Evolutionary conservation across 2,797 vertebrate species (phyloP).

Genomic region (Kryptolebias ocellatus): DNA sequence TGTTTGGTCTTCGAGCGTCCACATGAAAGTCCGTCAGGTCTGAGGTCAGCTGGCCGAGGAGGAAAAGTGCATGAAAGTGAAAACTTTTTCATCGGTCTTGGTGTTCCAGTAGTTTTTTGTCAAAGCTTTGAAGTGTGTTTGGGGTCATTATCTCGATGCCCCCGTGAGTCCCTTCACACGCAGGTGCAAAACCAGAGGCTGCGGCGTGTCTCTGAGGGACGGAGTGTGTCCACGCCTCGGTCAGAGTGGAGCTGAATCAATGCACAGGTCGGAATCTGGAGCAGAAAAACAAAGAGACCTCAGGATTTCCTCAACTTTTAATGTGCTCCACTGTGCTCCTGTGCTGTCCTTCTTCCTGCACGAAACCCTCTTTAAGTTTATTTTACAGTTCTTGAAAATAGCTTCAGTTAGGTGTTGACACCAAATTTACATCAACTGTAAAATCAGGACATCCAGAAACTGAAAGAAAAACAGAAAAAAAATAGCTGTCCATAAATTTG

Average conservation of each 20-base stretch:
- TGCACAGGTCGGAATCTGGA: not conserved
- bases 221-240: not conserved
- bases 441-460: too few species aligned
- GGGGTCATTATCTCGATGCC: conserved; percentile 8
- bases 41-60: conserved; percentile 1
- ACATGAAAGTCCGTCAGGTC: not conserved
- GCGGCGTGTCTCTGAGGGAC: conserved; percentile 3
- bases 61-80: conserved; percentile 5
- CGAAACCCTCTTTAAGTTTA: not conserved
- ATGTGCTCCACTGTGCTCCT: not conserved
- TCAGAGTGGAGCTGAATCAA: not conserved
- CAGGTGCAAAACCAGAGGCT: conserved; percentile 9
- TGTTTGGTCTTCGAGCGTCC: not conserved
- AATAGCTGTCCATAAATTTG: too few species aligned
- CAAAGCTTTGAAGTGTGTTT: conserved; percentile 10
- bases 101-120: conserved; percentile 8
- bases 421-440: too few species aligned
- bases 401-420: too few species aligned
- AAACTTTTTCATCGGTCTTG: not conserved
- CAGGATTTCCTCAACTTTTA: not conserved
- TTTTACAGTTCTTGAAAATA: not conserved
- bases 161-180: not conserved
- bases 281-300: not conserved
- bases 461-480: too few species aligned
- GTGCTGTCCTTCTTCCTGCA: not conserved